phyloP scores from a whole-genome alignment of 1,140 invertebrate species.

The Papilio polytes region DNA sequence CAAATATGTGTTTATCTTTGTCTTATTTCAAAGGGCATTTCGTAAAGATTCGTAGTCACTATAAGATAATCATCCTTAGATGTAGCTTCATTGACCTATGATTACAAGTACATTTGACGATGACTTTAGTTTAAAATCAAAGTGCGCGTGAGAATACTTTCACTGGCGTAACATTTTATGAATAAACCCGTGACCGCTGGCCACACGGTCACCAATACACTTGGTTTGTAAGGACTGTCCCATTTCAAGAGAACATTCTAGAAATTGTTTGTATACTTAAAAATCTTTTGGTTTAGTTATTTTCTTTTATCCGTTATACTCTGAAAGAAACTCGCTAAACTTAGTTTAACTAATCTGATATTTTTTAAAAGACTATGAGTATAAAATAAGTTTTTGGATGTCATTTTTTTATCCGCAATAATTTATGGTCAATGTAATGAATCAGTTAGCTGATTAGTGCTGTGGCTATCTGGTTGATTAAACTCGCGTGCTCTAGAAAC shows the following conservation, averaged over 20 bases:
- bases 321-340: too few species aligned
- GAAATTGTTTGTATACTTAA: too few species aligned
- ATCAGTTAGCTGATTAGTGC: conserved; percentile 28
- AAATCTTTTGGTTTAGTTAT: too few species aligned
- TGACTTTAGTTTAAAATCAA: conserved; percentile 7
- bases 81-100: conserved; percentile 18
- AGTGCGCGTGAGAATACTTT: conserved; percentile 37
- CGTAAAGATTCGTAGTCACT: not conserved
- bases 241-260: not conserved
- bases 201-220: conserved; percentile 17
- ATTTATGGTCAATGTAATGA: not conserved
- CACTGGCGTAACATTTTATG: conserved; percentile 19
- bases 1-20: too few species aligned
- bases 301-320: too few species aligned
- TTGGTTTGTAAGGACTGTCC: not conserved
- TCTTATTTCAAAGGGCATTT: not conserved
- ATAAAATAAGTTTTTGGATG: not conserved
- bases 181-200: conserved; percentile 30
- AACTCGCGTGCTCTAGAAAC: conserved; percentile 28
- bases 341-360: too few species aligned
- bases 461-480: conserved; percentile 23
- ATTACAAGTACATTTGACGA: conserved; percentile 15
- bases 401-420: not conserved
- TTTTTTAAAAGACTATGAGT: conserved; percentile 60
- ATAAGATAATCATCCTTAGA: conserved; percentile 5